A percentile compares a stretch with the other conserved stretches of the same genome.
Conservation (phyloP, 1,140 invertebrate genomes). For the Aphelinus certus region DNA sequence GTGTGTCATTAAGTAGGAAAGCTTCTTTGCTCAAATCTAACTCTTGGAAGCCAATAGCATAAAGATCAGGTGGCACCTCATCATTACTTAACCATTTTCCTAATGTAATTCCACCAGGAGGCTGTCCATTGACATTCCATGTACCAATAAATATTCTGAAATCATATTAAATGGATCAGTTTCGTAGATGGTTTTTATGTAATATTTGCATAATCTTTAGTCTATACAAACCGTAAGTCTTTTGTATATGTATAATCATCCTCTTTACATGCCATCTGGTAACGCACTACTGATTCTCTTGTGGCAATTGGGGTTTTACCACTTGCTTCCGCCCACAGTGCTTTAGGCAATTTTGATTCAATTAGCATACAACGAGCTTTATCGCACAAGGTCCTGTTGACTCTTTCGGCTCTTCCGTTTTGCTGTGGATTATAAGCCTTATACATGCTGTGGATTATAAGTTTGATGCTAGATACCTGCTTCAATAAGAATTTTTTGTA, state of each 20-base stretch:
- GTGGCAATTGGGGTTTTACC: constrained; percentile 78
- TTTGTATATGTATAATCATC: constrained; percentile 83
- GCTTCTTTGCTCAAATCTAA: constrained; percentile 95
- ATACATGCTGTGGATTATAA: no score
- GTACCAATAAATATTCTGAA: constrained; percentile 87
- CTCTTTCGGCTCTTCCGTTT: no score
- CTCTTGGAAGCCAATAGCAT: constrained; percentile 96
- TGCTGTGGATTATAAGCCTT: no score
- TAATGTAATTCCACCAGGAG: constrained; percentile 75
- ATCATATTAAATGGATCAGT: not conserved
- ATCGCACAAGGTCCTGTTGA: no score
- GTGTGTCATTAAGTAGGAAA: constrained; percentile 91
- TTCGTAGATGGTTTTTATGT: no score
- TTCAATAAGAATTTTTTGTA: no score
- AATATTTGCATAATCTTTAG: not conserved
- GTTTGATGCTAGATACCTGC: no score
- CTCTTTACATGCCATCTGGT: constrained; percentile 83
- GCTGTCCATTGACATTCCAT: constrained; percentile 98
- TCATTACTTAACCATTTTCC: constrained; percentile 84
- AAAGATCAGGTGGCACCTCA: constrained; percentile 89
- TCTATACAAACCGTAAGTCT: constrained; percentile 71
- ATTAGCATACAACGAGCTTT: no score
- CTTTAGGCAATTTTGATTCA: no score
- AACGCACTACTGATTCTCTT: constrained; percentile 81
- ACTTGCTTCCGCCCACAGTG: no score